Evolutionary conservation across 2,888 invertebrate genomes (phyloP).

Genomic region (Nymphalis polychloros): DNA sequence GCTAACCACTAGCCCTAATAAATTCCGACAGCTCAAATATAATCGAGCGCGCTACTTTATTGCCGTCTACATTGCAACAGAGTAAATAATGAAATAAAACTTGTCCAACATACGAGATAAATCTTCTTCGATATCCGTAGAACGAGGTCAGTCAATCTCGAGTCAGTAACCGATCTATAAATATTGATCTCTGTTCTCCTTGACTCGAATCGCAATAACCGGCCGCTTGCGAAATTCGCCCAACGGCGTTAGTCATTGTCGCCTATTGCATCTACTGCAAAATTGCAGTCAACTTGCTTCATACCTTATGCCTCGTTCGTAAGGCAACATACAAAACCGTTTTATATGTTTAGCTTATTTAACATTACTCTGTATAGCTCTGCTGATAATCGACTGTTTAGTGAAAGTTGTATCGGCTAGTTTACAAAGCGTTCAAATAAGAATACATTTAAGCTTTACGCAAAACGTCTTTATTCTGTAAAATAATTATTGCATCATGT

Average conservation of each 20-base stretch:
- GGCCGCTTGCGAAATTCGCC: constrained; percentile 68
- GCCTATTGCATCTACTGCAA: constrained; percentile 58
- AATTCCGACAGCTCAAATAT: constrained; percentile 24
- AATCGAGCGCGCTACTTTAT: constrained; percentile 21
- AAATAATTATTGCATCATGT: constrained; percentile 1
- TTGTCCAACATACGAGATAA: constrained; percentile 42
- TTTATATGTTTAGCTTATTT: constrained; percentile 34
- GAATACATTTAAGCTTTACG: neutral
- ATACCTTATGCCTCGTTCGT: constrained; percentile 21
- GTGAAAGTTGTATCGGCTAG: constrained; percentile 27
- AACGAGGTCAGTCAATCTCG: constrained; percentile 59
- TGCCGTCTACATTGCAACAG: constrained; percentile 23
- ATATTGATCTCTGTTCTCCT: constrained; percentile 68
- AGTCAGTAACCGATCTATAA: constrained; percentile 56
- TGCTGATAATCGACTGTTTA: constrained; percentile 33
- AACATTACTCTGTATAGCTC: constrained; percentile 15
- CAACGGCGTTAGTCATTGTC: constrained; percentile 72
- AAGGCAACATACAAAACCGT: constrained; percentile 24
- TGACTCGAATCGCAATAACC: constrained; percentile 70
- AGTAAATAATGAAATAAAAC: constrained; percentile 41
- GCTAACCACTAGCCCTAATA: constrained; percentile 16
- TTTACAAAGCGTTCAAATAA: constrained; percentile 11
- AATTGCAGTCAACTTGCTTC: constrained; percentile 44
- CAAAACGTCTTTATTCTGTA: neutral
- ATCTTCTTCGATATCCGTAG: constrained; percentile 53